Percentiles rank a stretch among this genome's conserved stretches.
Conservation (phyloP, 2,113 vertebrate genomes). For the Neolamprologus longior region DNA sequence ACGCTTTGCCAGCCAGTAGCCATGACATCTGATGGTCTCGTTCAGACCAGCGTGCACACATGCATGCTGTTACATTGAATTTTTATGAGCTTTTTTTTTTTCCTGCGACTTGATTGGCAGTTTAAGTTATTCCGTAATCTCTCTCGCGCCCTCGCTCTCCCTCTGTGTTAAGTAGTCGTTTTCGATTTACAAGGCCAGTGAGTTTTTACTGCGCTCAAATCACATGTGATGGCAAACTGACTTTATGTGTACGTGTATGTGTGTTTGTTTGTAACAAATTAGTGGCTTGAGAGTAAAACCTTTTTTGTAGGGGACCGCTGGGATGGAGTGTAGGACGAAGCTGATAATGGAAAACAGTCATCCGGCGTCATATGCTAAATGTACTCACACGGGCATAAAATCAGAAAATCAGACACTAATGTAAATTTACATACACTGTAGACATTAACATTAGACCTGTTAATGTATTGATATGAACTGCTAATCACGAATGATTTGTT, state of each 20-base stretch:
- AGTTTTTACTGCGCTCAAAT: neutral
- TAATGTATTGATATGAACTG: neutral
- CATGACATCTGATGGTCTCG: slow-evolving; percentile 17
- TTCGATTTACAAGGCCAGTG: neutral
- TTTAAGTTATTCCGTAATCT: neutral
- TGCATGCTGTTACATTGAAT: slow-evolving; percentile 21
- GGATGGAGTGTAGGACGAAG: neutral
- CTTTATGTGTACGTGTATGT: neutral
- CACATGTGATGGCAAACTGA: neutral
- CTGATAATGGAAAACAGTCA: slow-evolving; percentile 30
- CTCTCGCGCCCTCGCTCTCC: neutral
- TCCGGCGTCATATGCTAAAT: neutral
- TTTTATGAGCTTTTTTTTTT: slow-evolving; percentile 12
- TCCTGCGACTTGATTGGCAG: slow-evolving; percentile 13
- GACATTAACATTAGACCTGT: neutral
- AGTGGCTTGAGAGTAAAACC: neutral
- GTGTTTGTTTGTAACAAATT: slow-evolving; percentile 23
- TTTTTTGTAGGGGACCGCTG: neutral
- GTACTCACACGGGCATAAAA: neutral
- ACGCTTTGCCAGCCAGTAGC: slow-evolving; percentile 36
- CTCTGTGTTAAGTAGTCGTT: neutral
- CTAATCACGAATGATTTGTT: neutral
- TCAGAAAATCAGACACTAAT: neutral
- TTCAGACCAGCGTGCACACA: slow-evolving; percentile 11
- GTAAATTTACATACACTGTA: neutral